Evolutionary conservation across 2,113 vertebrate genomes (phyloP), one percentile per base, ranked within the genome.

Genomic region (Ifrita kowaldi): DNA sequence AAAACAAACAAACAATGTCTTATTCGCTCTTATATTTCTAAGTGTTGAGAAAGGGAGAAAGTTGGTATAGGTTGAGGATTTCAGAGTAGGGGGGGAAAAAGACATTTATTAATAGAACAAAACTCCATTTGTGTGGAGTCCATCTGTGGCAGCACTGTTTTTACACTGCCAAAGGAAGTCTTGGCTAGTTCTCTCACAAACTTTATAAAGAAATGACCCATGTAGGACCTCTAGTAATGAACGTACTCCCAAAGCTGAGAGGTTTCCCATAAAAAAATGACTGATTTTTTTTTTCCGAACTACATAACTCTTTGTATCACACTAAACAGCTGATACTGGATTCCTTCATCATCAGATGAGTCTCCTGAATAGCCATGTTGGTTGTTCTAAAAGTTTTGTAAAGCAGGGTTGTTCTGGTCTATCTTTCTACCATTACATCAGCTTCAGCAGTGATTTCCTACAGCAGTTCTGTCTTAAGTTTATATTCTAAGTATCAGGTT

Each of bases 1-100:
- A 65, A 96, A 92, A 70, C 91, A 96, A 96, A 93, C 87, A 97
- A 95, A 87, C 78, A 84, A 4, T 50, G 67, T 62, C 76, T 79
- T 94, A 37, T 83, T 90, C 32, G 89, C n/a, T 57, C 6, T 60
- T 41, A 11, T 1, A 4, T 77, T 82, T 89, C 5, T 52, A 79
- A 87, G 69, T 49, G 56, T 65, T 76, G 56, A 71, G 41, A 92
- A 92, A 62, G 6, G 28, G 13, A 56, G 46, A 64, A 79, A 74
- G 37, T 21, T 80, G 46, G 14, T 86, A 41, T 65, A 88, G 52
- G 59, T 83, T 59, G 44, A 69, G 7, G 55, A 69, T 70, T 78
- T 39, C 4, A 56, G 23, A 13, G 16, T 15, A 7, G 6, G 12
- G 10, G 10, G 23, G 6, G 6, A 1, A 13, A 27, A 37, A 59